Evolutionary conservation across 2,113 vertebrate genomes (phyloP), one percentile per base, ranked within the genome.

Genomic region (Tringa solitaria): DNA sequence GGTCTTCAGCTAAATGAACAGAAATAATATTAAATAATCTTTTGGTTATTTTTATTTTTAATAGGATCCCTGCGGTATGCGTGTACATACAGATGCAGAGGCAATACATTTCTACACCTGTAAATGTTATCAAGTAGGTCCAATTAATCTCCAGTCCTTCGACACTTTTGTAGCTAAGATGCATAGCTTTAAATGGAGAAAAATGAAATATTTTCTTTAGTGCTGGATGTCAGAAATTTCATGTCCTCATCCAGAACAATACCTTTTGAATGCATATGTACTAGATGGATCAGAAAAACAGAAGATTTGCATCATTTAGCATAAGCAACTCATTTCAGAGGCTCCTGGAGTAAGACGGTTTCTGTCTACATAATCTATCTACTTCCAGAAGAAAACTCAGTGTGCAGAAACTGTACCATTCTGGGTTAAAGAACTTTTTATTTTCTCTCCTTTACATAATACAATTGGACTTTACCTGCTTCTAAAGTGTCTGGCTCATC

Each of bases 401-500:
- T 13, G 35, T 45, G 33, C 24, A 59, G 30, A 63, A 94, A 84
- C 13, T 45, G 26, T 45, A 80, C 17, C 1, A 2, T 61, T 53
- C 51, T 53, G 23, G 10, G n/a, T 84, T 70, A 53, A 57, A 8
- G 39, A 61, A 28, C 8, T 45, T 50, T 14, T 54, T 45, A 35
- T 61, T 32, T 37, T 46, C 22, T 0, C 7, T 51, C 19, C 67
- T 95, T 85, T 75, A 12, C 28, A 27, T 54, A 93, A 87, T 19
- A 78, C 46, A 28, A 2, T 35, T 63, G 35, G 61, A 70, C 43
- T 59, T 43, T 98, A 99, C 99, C 99, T 89, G 99, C 97, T 98
- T 99, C 99, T 81, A 99, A 97, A 46, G 99, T 99, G 84, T 99
- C 99, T 17, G 99, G 99, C 86, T 99, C 99, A 84, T 99, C 99